These are phyloP conservation scores for Sinosuthora webbiana DNA, from an alignment of 2,113 vertebrate species.

Conservation along the genomic window DNA sequence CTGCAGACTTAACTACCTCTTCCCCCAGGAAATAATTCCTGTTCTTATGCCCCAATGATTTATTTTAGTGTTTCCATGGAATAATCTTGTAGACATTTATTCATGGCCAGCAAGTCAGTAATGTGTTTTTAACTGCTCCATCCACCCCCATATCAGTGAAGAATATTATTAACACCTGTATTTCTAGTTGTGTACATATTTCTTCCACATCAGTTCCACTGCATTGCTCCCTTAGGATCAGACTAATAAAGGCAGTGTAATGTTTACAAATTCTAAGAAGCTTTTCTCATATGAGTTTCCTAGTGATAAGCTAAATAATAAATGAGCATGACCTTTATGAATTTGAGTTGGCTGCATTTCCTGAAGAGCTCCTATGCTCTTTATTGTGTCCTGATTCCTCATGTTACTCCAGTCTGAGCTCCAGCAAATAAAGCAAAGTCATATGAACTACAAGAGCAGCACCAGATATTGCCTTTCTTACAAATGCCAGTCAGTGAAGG, in stretches of 20 bases:
- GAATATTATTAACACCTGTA: not conserved
- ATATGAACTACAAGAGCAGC: not conserved
- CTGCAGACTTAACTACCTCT: not conserved
- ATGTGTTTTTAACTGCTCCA: not conserved
- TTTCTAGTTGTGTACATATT: not conserved
- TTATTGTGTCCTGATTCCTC: not conserved
- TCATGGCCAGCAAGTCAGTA: not conserved
- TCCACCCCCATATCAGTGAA: not conserved
- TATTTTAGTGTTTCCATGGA: not conserved
- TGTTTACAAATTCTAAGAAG: conserved; percentile 6
- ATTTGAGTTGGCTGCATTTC: not conserved
- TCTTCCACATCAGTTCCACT: not conserved
- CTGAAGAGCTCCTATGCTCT: not conserved
- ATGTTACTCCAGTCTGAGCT: not conserved
- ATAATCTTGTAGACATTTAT: not conserved
- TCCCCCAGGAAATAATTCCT: not conserved
- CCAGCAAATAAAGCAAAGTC: not conserved
- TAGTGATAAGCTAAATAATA: conserved; percentile 17
- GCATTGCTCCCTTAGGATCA: not conserved
- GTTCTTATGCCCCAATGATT: not conserved
- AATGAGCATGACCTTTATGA: not conserved
- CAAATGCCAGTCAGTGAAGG: not conserved
- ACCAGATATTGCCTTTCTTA: not conserved
- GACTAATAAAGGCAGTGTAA: not conserved
- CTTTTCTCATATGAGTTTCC: not conserved